A percentile compares a stretch with the other conserved stretches of the same genome.
phyloP scores from a whole-genome alignment of 2,113 vertebrate genomes.

The Pluvianellus socialis region DNA sequence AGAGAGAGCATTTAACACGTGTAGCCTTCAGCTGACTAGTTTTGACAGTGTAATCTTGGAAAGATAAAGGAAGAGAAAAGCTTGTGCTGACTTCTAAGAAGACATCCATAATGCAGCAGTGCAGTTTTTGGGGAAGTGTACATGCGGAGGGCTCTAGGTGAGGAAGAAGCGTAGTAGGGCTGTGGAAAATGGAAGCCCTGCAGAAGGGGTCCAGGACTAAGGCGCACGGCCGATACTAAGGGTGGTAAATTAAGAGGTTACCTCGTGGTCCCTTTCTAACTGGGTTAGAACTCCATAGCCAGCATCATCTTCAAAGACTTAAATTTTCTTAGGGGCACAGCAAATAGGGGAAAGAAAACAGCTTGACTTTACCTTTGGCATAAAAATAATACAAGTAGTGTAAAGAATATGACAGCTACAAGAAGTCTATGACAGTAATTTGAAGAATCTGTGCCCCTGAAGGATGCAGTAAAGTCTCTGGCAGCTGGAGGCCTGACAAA shows the following conservation, averaged over 20 bases:
- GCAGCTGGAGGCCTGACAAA: constrained; percentile 10
- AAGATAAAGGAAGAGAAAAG: not conserved
- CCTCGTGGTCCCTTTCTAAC: not conserved
- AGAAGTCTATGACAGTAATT: constrained; percentile 31
- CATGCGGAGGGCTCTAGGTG: not conserved
- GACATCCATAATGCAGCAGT: not conserved
- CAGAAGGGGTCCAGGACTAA: not conserved
- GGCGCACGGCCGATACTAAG: not conserved
- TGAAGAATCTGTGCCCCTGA: constrained; percentile 39
- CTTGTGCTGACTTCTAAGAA: not conserved
- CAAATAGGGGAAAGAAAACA: not conserved
- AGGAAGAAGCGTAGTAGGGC: not conserved
- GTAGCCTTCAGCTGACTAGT: not conserved
- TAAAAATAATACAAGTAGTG: not conserved
- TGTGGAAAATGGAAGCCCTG: not conserved
- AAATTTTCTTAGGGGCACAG: not conserved
- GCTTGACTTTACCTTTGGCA: not conserved
- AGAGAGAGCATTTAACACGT: not conserved
- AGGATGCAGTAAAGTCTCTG: constrained; percentile 20
- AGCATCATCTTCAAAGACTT: not conserved
- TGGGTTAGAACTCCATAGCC: not conserved
- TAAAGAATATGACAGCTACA: constrained; percentile 8
- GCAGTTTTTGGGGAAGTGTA: not conserved
- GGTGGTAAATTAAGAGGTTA: not conserved
- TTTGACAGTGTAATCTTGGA: not conserved